A percentile compares a stretch with the other conserved stretches of the same genome.
phyloP scores from a whole-genome alignment of 2,797 vertebrate genomes.

The Dallia pectoralis region DNA sequence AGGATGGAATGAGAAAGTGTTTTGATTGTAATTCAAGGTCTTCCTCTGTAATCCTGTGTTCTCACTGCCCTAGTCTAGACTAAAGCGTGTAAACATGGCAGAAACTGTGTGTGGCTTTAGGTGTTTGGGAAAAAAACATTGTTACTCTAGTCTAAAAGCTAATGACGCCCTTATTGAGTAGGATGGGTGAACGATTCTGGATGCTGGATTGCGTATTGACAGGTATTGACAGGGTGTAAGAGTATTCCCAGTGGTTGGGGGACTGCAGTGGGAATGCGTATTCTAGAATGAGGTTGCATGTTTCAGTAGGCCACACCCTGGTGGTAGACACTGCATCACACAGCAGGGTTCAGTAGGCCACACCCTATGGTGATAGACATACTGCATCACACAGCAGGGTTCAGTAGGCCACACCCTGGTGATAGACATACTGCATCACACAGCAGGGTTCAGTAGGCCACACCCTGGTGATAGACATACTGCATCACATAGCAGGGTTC shows the following conservation, averaged over 20 bases:
- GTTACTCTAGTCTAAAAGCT: constrained; percentile 36
- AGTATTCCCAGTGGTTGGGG: constrained; percentile 31
- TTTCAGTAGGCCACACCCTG: constrained; percentile 64
- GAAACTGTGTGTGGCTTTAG: background rate
- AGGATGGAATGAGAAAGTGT: background rate
- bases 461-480: too few species aligned
- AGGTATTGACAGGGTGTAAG: constrained; percentile 55
- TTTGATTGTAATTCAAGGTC: constrained; percentile 34
- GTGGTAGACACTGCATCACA: background rate
- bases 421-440: too few species aligned
- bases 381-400: too few species aligned
- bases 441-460: too few species aligned
- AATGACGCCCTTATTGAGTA: constrained; percentile 33
- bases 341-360: background rate
- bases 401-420: too few species aligned
- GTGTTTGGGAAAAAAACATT: constrained; percentile 21
- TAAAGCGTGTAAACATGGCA: constrained; percentile 5
- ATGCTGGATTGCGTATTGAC: constrained; percentile 39
- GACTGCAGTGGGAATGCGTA: constrained; percentile 62
- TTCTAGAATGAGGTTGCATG: constrained; percentile 66
- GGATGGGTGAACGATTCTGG: background rate
- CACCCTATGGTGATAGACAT: too few species aligned
- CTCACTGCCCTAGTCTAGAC: background rate
- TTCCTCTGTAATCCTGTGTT: constrained; percentile 10
- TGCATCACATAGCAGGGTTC: too few species aligned